These are phyloP conservation scores for Protaetia brevitarsis DNA, from an alignment of 1,140 invertebrate genomes.

Conservation along the genomic window DNA sequence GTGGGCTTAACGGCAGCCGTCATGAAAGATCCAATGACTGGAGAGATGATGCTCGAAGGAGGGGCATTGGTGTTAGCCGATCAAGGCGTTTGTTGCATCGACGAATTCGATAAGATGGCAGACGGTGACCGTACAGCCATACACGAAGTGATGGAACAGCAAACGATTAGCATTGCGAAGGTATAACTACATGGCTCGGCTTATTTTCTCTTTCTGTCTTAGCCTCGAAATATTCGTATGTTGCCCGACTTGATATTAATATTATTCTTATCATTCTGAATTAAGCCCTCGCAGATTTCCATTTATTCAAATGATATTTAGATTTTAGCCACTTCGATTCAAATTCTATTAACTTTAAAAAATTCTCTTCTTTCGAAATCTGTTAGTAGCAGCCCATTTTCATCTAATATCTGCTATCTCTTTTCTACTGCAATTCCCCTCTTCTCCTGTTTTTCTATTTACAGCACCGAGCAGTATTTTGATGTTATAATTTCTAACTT, in stretches of 20 bases:
- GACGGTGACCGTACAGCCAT: conserved; percentile 94
- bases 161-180: conserved; percentile 99
- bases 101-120: conserved; percentile 99
- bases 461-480: too few relatives aligned
- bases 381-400: background rate
- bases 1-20: conserved; percentile 98
- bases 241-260: too few relatives aligned
- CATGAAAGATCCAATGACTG: conserved; percentile 95
- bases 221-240: background rate
- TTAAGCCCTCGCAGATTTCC: too few relatives aligned
- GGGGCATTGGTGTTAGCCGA: conserved; percentile 98
- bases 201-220: background rate
- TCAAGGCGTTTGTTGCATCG: conserved; percentile 97
- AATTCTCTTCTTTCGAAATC: too few relatives aligned
- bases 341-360: too few relatives aligned
- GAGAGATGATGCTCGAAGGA: conserved; percentile 96
- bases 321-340: too few relatives aligned
- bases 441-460: background rate
- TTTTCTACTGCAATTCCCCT: conserved; percentile 28
- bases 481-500: too few relatives aligned
- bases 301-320: too few relatives aligned
- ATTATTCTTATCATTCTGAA: too few relatives aligned
- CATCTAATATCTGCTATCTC: background rate
- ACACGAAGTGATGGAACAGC: conserved; percentile 99
- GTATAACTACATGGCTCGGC: too few relatives aligned